Evolutionary conservation across 2,797 vertebrate species (phyloP), one percentile per base, ranked within the genome.

Genomic region (Malacoctenus gilli): DNA sequence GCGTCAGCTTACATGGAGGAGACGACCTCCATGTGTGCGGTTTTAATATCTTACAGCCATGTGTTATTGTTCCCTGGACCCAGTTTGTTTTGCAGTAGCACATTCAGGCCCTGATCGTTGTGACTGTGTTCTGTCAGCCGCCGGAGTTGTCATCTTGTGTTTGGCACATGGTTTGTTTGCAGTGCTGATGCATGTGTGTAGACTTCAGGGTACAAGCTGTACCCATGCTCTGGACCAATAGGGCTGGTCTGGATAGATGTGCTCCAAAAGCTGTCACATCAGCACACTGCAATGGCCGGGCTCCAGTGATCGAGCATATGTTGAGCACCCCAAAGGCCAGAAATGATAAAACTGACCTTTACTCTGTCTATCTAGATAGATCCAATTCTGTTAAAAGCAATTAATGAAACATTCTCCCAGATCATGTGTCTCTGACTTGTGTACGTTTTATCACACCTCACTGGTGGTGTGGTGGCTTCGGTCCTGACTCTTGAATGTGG

Each of bases 251-350:
- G 44, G 58, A 56, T 83, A 47, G 67, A 61, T 54, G n/a, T 15
- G 12, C 41, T 64, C 38, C 43, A 43, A 67, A 70, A 57, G 38
- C 56, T 69, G 80, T 82, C 64, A 61, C 56, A 72, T 77, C 73
- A 69, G 68, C 65, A 68, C 48, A 42, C 14, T 25, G 25, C 48
- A n/a, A 7, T 59, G 77, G 58, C 28, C 2, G 11, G 8, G 4
- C 42, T 52, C 72, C 71, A 71, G 21, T 13, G 34, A 57, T 53
- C 50, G 58, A 23, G 11, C 53, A 25, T 16, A 32, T 13, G 4
- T 3, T 9, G 21, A 34, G n/a, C 1, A 30, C 39, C 14, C 34
- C 6, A 72, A 10, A 41, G 6, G 40, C 12, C 2, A 5, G 31
- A 13, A 11, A 8, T 13, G 15, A 22, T 34, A 15, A 34, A 43